Base-by-base conservation (phyloP, 23 tunicate genomes). In the Trididemnum miniatum region DNA sequence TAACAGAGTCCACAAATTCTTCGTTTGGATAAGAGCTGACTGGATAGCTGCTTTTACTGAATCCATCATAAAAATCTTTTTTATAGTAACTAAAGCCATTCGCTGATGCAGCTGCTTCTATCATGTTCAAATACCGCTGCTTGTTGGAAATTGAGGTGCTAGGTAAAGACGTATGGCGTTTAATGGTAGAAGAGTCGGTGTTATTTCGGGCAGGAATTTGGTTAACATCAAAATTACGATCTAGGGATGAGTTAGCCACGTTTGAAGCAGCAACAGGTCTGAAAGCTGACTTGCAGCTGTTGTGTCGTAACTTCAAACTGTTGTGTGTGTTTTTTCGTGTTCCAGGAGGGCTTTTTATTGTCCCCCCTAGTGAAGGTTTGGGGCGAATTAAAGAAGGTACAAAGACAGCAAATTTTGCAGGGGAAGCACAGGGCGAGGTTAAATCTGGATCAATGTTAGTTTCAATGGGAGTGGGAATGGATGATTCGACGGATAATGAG, bases 301-400 rank as follows among this genome's bases (percentile, higher is more conserved):
- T 20, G 12, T 7, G 38, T 30, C 32, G 22, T 32, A 67, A 33
- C 38, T 67, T 67, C 75, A 67, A 32, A 15, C 75, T 33, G 37
- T 67, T 67, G 38, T n/a, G 32, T 4, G 67, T 20, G 3, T n/a
- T 62, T 22, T 62, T 62, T 22, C n/a, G 29, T 3, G 28, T 26
- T 62, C n/a, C 29, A 12, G n/a, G 15, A 3, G 15, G 67, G n/a
- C 29, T 24, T 20, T 24, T 62, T 12, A 22, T 20, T 22, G 28
- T 62, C 31, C 86, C 86, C 4, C 33, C 28, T 0, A 71, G 35
- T 18, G 69, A 67, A 18, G 86, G 79, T 59, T 82, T 82, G 0
- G 86, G 86, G 1, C 79, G 67, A 54, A 82, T 71, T 20, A 82
- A 34, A 0, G 63, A 26, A 15, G 65, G 35, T 31, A 23, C 20